phyloP scores from a whole-genome alignment of 2,888 invertebrate species.

The Mesorhabditis belari region DNA sequence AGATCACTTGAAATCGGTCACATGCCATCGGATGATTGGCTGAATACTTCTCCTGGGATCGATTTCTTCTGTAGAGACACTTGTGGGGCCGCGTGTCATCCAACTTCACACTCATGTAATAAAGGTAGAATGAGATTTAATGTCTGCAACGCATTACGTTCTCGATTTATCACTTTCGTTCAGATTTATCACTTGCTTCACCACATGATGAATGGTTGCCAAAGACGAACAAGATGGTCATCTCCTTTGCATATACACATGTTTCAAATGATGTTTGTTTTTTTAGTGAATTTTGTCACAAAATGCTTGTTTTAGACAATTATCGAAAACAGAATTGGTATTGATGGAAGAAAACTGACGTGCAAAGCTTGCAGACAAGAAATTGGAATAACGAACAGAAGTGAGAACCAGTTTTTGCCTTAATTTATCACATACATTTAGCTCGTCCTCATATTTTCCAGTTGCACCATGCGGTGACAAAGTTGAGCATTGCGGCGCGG shows the following conservation, averaged over 20 bases:
- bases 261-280: neutral
- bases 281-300: too few species aligned
- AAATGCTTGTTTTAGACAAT: too few species aligned
- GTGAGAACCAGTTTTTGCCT: neutral
- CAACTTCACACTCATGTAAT: slow-evolving; percentile 6
- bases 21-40: slow-evolving; percentile 38
- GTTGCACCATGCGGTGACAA: slow-evolving; percentile 5
- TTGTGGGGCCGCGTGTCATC: slow-evolving; percentile 35
- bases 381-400: neutral
- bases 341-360: too few species aligned
- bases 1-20: slow-evolving; percentile 6
- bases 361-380: neutral
- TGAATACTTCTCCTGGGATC: slow-evolving; percentile 31
- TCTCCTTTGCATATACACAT: neutral
- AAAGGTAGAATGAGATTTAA: neutral
- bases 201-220: neutral
- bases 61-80: slow-evolving; percentile 41
- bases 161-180: neutral
- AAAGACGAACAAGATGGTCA: neutral
- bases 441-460: neutral
- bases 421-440: neutral
- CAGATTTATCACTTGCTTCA: too few species aligned
- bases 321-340: too few species aligned
- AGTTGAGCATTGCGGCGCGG: neutral
- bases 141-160: too few species aligned